phyloP scores from a whole-genome alignment of 2,797 vertebrate species.

The Tachyglossus aculeatus region DNA sequence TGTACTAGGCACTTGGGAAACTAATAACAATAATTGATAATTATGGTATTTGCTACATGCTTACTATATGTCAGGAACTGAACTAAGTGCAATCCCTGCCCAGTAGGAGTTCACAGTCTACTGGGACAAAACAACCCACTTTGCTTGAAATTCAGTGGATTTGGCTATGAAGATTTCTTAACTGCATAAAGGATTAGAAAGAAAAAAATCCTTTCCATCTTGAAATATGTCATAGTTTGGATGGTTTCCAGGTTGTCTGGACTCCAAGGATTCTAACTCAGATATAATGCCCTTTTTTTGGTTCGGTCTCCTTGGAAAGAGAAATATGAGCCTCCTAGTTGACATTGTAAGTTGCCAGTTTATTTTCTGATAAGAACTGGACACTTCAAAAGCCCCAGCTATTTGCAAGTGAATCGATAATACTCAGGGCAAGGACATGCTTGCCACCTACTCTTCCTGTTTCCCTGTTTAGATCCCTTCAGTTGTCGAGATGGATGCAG shows the following conservation, averaged over 20 bases:
- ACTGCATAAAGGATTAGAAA: not conserved
- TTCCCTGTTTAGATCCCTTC: not conserved
- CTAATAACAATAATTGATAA: too few species aligned
- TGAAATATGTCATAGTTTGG: not conserved
- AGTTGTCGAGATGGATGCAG: not conserved
- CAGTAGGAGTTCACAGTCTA: too few species aligned
- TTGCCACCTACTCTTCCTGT: not conserved
- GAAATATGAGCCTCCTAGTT: constrained; percentile 16
- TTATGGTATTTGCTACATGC: too few species aligned
- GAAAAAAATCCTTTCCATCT: not conserved
- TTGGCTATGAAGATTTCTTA: not conserved
- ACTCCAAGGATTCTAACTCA: not conserved
- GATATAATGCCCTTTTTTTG: not conserved
- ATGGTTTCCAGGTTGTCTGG: not conserved
- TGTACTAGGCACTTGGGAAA: too few species aligned
- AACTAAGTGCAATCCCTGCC: too few species aligned
- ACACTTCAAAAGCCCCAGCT: constrained; percentile 5
- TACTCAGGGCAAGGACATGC: not conserved
- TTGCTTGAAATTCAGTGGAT: constrained; percentile 18
- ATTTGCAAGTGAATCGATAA: constrained; percentile 2
- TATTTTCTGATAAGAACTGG: constrained; percentile 2
- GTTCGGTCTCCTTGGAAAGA: not conserved
- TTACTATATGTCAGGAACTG: too few species aligned
- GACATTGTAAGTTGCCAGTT: constrained; percentile 24
- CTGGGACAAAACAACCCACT: too few species aligned